Evolutionary conservation across 2,113 vertebrate genomes (phyloP).

Genomic region (Crotalus helleri): DNA sequence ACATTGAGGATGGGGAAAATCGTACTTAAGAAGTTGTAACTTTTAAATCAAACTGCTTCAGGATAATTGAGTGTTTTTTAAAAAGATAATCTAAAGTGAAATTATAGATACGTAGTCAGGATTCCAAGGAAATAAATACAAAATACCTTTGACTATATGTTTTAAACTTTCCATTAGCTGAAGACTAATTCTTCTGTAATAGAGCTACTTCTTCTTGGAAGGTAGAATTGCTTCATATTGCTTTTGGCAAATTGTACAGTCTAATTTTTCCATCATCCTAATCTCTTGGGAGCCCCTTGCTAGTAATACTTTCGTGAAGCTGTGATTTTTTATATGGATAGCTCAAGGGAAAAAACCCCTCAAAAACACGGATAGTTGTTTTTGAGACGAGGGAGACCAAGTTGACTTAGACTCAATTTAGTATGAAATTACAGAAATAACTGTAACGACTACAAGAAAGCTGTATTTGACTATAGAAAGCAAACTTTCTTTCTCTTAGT

Average conservation of each 20-base stretch:
- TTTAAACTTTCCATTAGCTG: slow-evolving; percentile 20
- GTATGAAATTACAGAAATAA: background rate
- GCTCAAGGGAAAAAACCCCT: background rate
- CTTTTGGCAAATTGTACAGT: slow-evolving; percentile 12
- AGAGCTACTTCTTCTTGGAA: background rate
- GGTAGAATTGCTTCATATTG: background rate
- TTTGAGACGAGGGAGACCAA: background rate
- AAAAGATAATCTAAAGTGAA: background rate
- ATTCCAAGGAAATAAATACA: background rate
- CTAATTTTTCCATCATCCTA: background rate
- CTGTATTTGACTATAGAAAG: background rate
- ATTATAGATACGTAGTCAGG: background rate
- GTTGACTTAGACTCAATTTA: background rate
- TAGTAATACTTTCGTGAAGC: background rate
- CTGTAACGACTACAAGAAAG: background rate
- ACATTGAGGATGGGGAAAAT: background rate
- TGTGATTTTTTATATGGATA: background rate
- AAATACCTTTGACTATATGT: background rate
- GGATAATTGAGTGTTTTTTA: background rate
- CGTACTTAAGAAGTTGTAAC: background rate
- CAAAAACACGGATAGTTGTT: background rate
- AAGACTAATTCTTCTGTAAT: background rate
- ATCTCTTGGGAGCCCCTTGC: background rate
- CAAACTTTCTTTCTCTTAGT: background rate
- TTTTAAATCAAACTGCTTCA: background rate